Evolutionary conservation across 2,113 vertebrate genomes (phyloP).

Genomic region (Amphilophus citrinellus): DNA sequence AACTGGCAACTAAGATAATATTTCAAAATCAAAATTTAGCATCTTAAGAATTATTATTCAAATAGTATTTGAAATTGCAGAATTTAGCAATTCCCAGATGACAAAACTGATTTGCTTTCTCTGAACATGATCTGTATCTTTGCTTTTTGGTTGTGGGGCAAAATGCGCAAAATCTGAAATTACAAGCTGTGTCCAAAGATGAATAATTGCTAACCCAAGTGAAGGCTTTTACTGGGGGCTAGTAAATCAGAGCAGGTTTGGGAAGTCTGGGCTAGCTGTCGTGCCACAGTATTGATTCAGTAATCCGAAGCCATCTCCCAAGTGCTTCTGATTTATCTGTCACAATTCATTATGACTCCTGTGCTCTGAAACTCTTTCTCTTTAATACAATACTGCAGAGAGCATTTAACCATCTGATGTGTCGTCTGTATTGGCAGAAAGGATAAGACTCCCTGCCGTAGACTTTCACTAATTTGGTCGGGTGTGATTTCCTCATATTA

Average conservation of each 20-base stretch:
- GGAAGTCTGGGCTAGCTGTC: conserved; percentile 51
- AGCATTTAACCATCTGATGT: conserved; percentile 58
- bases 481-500: conserved; percentile 65
- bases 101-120: not conserved
- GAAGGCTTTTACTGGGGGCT: conserved; percentile 31
- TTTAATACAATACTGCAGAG: conserved; percentile 65
- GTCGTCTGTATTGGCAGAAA: conserved; percentile 55
- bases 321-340: conserved; percentile 76
- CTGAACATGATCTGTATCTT: conserved; percentile 1
- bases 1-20: not conserved
- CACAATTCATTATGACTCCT: conserved; percentile 74
- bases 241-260: conserved; percentile 40
- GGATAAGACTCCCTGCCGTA: conserved; percentile 52
- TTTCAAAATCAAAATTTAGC: conserved; percentile 5
- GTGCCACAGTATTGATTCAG: conserved; percentile 71
- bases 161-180: conserved; percentile 9
- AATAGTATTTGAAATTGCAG: not conserved
- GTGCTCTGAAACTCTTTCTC: conserved; percentile 59
- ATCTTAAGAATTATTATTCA: not conserved
- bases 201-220: conserved; percentile 23
- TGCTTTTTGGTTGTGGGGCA: not conserved
- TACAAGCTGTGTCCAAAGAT: conserved; percentile 24
- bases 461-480: conserved; percentile 50
- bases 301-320: conserved; percentile 72
- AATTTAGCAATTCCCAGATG: not conserved